These are phyloP conservation scores for Chinchilla lanigera DNA, from an alignment of 2,113 vertebrate species.

Conservation along the genomic window DNA sequence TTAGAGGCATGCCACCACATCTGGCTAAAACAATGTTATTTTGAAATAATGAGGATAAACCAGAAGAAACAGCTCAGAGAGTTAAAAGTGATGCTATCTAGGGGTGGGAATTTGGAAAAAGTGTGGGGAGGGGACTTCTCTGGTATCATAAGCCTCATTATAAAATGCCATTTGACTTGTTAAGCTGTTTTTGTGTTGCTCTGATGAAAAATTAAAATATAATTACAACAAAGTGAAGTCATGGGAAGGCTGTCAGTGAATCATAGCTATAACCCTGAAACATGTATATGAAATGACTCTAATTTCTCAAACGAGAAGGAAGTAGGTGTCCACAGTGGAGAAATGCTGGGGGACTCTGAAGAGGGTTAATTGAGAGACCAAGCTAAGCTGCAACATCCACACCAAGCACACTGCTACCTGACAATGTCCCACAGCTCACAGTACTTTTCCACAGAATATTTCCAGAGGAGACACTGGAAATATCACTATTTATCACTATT, in stretches of 20 bases:
- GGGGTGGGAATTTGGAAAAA: not conserved
- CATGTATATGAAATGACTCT: not conserved
- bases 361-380: not conserved
- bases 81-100: not conserved
- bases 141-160: not conserved
- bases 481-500: too few relatives aligned
- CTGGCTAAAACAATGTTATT: not conserved
- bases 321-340: not conserved
- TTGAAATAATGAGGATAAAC: not conserved
- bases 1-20: not conserved
- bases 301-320: not conserved
- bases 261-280: not conserved
- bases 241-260: not conserved
- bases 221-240: conserved; percentile 13
- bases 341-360: not conserved
- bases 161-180: not conserved
- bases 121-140: not conserved
- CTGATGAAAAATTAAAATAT: conserved; percentile 23
- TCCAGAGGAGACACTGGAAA: not conserved
- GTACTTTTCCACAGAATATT: not conserved
- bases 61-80: not conserved
- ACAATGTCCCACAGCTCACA: not conserved
- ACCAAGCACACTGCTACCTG: not conserved
- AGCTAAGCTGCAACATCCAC: not conserved
- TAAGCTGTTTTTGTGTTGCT: not conserved